A percentile compares a stretch with the other conserved stretches of the same genome.
Conservation (phyloP, 2,113 vertebrate species). For the Ahaetulla prasina region DNA sequence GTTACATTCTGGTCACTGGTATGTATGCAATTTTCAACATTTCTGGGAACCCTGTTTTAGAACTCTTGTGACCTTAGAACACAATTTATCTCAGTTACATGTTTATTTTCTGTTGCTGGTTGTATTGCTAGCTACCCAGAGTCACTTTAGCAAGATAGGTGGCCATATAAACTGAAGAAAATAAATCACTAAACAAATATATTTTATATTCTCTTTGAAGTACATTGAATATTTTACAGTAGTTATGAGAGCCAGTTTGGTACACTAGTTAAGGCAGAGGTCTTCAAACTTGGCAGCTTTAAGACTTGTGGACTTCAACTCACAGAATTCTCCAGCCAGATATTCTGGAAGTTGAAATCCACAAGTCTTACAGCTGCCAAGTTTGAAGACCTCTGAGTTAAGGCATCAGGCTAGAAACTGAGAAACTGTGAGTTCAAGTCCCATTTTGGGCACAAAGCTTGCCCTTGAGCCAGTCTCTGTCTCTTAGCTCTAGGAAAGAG, state of each 20-base stretch:
- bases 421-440: not conserved
- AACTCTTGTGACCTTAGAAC: not conserved
- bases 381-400: no score
- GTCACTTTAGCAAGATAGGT: not conserved
- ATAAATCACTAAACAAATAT: not conserved
- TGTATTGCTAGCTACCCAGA: not conserved
- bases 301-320: no score
- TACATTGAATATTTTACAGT: not conserved
- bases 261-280: not conserved
- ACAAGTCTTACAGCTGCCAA: no score
- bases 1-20: not conserved
- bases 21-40: not conserved
- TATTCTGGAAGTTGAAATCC: no score
- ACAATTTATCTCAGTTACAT: not conserved
- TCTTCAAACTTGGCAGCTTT: no score
- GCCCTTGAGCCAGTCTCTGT: not conserved
- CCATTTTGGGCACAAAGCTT: not conserved
- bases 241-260: not conserved
- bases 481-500: not conserved
- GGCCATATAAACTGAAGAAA: not conserved
- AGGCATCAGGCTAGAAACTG: not conserved
- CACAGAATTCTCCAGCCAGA: no score
- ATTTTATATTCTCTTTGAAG: not conserved
- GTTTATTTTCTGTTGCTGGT: not conserved
- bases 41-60: not conserved